These are phyloP conservation scores for Podarcis cretensis DNA, from an alignment of 2,113 vertebrate species.

Conservation along the genomic window DNA sequence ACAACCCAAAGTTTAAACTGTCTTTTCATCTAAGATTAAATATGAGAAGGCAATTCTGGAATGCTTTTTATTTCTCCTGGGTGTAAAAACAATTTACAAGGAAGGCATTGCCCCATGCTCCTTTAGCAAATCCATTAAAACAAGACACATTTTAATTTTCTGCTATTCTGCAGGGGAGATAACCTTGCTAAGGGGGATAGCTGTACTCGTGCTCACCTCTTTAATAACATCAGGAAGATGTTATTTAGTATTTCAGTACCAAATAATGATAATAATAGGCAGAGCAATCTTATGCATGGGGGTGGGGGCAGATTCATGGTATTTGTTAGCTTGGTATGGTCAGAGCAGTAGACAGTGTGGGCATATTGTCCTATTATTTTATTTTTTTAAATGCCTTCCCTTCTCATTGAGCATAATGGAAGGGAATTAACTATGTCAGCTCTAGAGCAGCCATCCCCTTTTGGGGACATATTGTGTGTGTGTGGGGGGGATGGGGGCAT, in stretches of 20 bases:
- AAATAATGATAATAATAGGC: not conserved
- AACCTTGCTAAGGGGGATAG: conserved; percentile 4
- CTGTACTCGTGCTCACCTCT: not conserved
- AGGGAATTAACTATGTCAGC: not conserved
- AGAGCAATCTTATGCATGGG: not conserved
- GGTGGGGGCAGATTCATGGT: not conserved
- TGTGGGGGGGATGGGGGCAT: too few species aligned
- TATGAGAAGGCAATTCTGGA: not conserved
- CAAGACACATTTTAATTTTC: conserved; percentile 15
- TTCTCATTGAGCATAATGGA: not conserved
- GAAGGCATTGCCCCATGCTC: not conserved
- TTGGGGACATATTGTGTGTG: too few species aligned
- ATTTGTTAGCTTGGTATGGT: not conserved
- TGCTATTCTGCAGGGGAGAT: not conserved
- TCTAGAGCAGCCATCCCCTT: too few species aligned
- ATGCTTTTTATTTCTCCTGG: not conserved
- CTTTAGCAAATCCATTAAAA: conserved; percentile 2
- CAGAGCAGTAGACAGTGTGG: not conserved
- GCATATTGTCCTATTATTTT: not conserved
- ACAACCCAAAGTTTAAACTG: not conserved
- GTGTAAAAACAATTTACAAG: not conserved
- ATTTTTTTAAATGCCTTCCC: not conserved
- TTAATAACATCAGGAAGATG: not conserved
- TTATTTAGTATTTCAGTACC: not conserved
- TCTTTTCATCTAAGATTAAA: not conserved